Conservation (phyloP, 2,797 vertebrate species). For the Sebastes reedi region DNA sequence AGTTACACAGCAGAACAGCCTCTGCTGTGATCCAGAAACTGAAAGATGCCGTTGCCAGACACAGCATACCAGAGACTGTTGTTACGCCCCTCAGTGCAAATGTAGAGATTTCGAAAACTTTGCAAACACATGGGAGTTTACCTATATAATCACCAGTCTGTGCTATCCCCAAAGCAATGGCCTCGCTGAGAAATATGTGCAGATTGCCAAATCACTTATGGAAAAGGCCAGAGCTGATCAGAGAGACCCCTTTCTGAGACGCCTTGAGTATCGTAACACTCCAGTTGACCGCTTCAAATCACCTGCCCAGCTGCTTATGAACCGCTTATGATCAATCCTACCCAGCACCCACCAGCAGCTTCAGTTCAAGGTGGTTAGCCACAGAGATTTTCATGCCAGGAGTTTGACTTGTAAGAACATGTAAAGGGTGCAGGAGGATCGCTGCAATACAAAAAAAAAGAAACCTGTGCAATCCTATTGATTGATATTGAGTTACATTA, state of each 20-base stretch:
- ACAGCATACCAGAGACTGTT: neutral
- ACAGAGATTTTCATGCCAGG: neutral
- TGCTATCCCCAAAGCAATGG: neutral
- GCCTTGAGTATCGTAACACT: conserved; percentile 1
- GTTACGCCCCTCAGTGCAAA: neutral
- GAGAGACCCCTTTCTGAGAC: conserved; percentile 4
- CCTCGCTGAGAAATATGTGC: conserved; percentile 4
- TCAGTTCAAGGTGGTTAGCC: neutral
- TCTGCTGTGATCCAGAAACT: conserved; percentile 18
- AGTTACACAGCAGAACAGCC: neutral
- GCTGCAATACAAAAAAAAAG: neutral
- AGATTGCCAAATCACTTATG: conserved; percentile 2
- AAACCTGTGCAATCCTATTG: neutral
- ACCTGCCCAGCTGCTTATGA: neutral
- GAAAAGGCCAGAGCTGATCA: conserved; percentile 15
- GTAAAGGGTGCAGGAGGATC: neutral
- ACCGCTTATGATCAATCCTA: neutral
- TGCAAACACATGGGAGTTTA: neutral
- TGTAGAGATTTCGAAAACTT: neutral
- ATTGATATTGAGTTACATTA: neutral
- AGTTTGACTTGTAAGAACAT: neutral
- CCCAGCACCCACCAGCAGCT: neutral
- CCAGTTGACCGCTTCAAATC: neutral
- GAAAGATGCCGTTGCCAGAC: conserved; percentile 3
- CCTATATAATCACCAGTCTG: neutral